Conservation (phyloP, 2,888 invertebrate species). For the Sturmia bella region DNA sequence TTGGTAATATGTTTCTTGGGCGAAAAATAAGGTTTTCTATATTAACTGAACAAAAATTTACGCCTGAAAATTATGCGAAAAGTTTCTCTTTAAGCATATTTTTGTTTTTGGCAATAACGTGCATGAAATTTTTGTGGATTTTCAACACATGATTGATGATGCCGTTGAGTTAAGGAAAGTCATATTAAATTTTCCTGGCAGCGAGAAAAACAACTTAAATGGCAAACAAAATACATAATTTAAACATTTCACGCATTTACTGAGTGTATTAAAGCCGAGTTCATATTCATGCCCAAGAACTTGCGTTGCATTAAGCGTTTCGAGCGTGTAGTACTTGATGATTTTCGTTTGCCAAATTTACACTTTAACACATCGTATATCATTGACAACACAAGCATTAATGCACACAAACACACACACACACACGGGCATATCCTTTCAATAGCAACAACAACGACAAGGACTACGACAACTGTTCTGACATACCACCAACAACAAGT, state of each 20-base stretch:
- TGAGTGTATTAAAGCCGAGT: no score
- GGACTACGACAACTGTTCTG: not conserved
- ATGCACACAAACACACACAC: not conserved
- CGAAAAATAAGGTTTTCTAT: conserved; percentile 2
- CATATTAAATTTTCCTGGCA: no score
- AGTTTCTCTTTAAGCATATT: conserved; percentile 6
- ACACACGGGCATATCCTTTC: not conserved
- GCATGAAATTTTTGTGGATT: conserved; percentile 23
- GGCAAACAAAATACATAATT: no score
- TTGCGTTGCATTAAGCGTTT: not conserved
- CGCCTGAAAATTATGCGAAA: conserved; percentile 52
- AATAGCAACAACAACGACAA: no score
- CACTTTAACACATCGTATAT: conserved; percentile 28
- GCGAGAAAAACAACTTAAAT: no score
- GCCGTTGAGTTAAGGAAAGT: not conserved
- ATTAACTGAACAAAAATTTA: conserved; percentile 26
- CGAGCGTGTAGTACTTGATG: no score
- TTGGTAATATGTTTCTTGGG: not conserved
- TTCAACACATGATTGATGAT: conserved; percentile 59
- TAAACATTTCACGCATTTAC: no score
- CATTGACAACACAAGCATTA: not conserved
- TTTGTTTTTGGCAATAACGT: conserved; percentile 3
- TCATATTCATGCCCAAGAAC: conserved; percentile 36
- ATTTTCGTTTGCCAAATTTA: not conserved
- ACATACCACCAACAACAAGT: conserved; percentile 37